Percentiles rank a stretch among this genome's conserved stretches.
phyloP scores from a whole-genome alignment of 2,888 invertebrate genomes.

The Synergus gifuensis region DNA sequence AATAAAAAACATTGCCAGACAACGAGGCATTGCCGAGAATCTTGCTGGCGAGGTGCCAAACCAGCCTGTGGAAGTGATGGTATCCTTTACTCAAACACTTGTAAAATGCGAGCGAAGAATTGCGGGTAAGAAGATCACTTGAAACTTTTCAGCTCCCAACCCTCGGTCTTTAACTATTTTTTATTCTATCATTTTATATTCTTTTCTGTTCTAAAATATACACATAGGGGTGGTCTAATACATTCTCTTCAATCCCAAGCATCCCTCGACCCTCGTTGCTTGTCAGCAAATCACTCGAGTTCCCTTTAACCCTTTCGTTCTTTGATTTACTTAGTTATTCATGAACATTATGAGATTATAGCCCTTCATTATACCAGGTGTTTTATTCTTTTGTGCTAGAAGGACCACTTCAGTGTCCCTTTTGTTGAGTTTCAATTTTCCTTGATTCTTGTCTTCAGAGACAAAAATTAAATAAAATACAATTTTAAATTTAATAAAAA shows the following conservation, averaged over 20 bases:
- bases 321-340: constrained; percentile 34
- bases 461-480: neutral
- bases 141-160: neutral
- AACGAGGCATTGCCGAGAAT: constrained; percentile 93
- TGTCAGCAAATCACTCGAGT: constrained; percentile 32
- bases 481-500: too few relatives aligned
- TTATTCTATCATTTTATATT: neutral
- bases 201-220: neutral
- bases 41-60: constrained; percentile 93
- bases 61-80: constrained; percentile 95
- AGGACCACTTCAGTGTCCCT: neutral
- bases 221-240: neutral
- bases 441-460: neutral
- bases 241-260: neutral
- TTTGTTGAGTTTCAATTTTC: neutral
- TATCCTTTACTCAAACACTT: constrained; percentile 92
- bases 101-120: constrained; percentile 94
- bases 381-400: constrained; percentile 20
- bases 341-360: constrained; percentile 31
- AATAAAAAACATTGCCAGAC: constrained; percentile 95
- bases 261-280: neutral
- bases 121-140: constrained; percentile 84
- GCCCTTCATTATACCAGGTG: constrained; percentile 39
- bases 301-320: constrained; percentile 8
- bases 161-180: neutral